Evolutionary conservation across 2,888 invertebrate genomes (phyloP), one percentile per base, ranked within the genome.

Genomic region (Myathropa florea): DNA sequence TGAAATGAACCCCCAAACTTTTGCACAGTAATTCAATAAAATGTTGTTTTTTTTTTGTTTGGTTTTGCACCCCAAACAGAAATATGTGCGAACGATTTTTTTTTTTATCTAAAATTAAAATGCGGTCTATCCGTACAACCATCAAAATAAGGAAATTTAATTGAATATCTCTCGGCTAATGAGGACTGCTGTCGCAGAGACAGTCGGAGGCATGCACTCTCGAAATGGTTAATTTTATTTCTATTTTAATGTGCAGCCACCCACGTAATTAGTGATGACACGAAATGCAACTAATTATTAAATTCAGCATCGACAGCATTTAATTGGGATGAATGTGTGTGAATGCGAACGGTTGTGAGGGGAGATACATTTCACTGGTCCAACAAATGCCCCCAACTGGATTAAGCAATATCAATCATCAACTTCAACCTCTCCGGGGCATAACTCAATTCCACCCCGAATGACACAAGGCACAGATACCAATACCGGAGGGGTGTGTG

Each of bases 261-360:
- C 67, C 53, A 55, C 67, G 53, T 67, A 67, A 67, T 53, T 67
- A 67, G 53, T 53, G 53, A 10, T 67, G 67, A 55, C 67, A 67
- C 53, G 67, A 55, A 55, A 30, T 67, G 67, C 67, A 55, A 30
- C 53, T 67, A 26, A 65, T 46, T 71, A 71, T 71, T 46, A 59
- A 70, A 33, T 23, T 10, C 33, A 70, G 18, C 46, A 18, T 46
- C 46, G 46, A 46, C 46, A 18, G 18, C 46, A 7, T 46, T 46
- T 46, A 46, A 46, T 46, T 46, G 46, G 18, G 18, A 46, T 46
- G 14, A 46, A n/a, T 46, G 46, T 3, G 18, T 4, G 4, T 4
- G 18, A 1, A 4, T 18, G 46, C 1, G 7, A 33, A 33, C 10
- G 33, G 1, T 1, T 18, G 18, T 3, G 7, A 21, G 18, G n/a